Percentiles rank a stretch among this genome's conserved stretches.
Conservation (phyloP, 2,113 vertebrate species). For the Nanger granti region DNA sequence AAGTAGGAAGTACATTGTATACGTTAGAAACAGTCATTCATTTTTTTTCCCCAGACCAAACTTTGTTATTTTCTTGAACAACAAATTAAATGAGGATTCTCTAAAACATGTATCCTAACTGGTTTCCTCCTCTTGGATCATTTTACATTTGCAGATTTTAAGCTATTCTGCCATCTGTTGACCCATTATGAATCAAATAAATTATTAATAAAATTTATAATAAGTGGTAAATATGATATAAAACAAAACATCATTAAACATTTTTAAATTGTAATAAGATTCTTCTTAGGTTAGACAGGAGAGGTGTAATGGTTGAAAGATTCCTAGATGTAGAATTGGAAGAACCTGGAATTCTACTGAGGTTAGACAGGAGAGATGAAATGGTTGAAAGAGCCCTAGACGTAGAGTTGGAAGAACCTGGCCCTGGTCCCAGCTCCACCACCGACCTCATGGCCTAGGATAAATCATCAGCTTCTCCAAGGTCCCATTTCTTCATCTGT, state of each 20-base stretch:
- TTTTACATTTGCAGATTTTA: constrained; percentile 41
- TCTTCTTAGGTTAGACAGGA: neutral
- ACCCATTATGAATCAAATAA: constrained; percentile 28
- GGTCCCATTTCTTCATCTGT: neutral
- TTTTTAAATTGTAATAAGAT: neutral
- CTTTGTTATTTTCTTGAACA: neutral
- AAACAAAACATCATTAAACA: constrained; percentile 11
- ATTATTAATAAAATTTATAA: constrained; percentile 47
- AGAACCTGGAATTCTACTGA: neutral
- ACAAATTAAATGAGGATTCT: constrained; percentile 2
- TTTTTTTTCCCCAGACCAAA: neutral
- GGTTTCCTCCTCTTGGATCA: constrained; percentile 23
- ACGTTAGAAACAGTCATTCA: neutral
- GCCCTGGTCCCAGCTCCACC: neutral
- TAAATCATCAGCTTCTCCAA: neutral
- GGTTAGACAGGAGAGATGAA: neutral
- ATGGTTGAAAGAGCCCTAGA: neutral
- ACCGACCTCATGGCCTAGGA: neutral
- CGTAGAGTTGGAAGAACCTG: neutral
- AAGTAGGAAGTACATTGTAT: neutral
- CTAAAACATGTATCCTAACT: constrained; percentile 15
- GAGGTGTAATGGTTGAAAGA: neutral
- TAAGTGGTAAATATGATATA: constrained; percentile 32
- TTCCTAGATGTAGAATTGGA: neutral
- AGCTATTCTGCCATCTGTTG: constrained; percentile 49